Base-by-base conservation (phyloP, 2,113 vertebrate species). In the Sander lucioperca region DNA sequence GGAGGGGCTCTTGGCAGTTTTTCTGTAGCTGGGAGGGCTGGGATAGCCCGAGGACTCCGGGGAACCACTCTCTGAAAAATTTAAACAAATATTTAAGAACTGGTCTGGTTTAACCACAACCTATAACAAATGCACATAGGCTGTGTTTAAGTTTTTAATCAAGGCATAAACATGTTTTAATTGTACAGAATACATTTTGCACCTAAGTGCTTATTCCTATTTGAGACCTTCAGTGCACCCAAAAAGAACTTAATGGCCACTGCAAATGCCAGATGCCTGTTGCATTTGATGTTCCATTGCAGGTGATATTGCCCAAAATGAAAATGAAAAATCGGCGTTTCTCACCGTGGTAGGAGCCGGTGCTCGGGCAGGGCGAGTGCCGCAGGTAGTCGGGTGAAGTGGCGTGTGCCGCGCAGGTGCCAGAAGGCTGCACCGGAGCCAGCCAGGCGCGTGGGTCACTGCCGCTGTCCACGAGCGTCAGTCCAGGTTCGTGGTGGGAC, bases 371-470 rank as follows among this genome's bases (percentile, higher is more conserved):
- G 78, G 96, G 90, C 87, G 95, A 93, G 88, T 93, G 94, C 85
- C 93, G 94, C 95, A 96, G 92, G 94, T 96, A 96, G 72, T 96
- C 95, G 83, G 90, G 87, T 70, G 93, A 89, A 43, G 80, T 64
- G 91, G 93, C 95, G 95, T 95, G 96, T 95, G 96, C 93, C 92
- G 92, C 90, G 80, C 96, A 96, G 94, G 94, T 94, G 94, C 94
- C 95, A 77, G 96, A 85, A 66, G 95, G 94, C 94, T 95, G 95
- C 68, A 89, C 84, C 50, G 96, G 94, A 91, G 96, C 95, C 93
- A 97, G 95, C 97, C 97, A 97, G 94, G 94, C 96, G 95, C 96
- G 96, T 95, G 96, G 95, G 92, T 96, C 96, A 73, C 89, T 95
- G 92, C 91, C 94, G 90, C 94, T 82, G 92, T 96, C 95, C 94